phyloP scores from a whole-genome alignment of 2,797 vertebrate species.

The Champsocephalus gunnari region DNA sequence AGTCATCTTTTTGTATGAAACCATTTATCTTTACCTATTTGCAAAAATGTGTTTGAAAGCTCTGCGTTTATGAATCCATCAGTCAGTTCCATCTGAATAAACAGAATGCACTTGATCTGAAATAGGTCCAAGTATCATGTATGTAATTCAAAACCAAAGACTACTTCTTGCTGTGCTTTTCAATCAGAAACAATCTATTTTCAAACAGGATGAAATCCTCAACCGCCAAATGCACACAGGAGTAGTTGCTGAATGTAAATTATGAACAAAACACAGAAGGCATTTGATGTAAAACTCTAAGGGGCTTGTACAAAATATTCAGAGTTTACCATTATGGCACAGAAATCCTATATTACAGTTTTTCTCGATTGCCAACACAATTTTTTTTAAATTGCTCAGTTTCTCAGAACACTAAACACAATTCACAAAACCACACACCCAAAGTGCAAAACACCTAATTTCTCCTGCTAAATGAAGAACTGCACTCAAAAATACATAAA shows the following conservation, averaged over 20 bases:
- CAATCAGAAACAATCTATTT: background rate
- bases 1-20: background rate
- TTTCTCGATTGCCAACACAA: too few species aligned
- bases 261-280: too few species aligned
- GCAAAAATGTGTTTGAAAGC: slow-evolving; percentile 2
- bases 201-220: background rate
- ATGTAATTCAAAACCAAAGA: background rate
- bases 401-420: too few species aligned
- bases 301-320: background rate
- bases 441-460: too few species aligned
- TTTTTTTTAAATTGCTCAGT: too few species aligned
- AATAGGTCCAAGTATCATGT: background rate
- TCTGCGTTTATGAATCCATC: background rate
- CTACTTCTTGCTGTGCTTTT: background rate
- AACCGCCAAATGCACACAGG: background rate
- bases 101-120: background rate
- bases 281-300: background rate
- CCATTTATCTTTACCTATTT: background rate
- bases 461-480: too few species aligned
- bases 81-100: background rate
- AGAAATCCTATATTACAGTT: background rate
- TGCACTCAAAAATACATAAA: too few species aligned
- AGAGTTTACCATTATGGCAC: background rate
- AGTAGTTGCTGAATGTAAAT: too few species aligned
- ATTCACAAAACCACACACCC: too few species aligned